A percentile compares a stretch with the other conserved stretches of the same genome.
These are phyloP conservation scores for Bolinopsis microptera DNA, from an alignment of 37 sponge, comb jelly and placozoan genomes.

Conservation along the genomic window DNA sequence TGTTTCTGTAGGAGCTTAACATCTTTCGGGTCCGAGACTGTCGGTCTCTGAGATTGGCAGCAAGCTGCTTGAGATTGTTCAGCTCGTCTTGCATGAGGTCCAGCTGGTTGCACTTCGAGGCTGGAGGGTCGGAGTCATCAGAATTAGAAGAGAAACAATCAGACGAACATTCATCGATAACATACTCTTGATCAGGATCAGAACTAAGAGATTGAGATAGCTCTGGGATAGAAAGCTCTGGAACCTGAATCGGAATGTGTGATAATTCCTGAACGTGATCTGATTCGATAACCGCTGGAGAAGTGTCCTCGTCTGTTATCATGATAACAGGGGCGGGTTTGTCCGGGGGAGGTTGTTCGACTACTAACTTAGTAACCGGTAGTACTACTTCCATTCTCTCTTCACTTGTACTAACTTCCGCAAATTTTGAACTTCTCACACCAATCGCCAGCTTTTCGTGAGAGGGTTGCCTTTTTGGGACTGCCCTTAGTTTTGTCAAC, in stretches of 20 bases:
- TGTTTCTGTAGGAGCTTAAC: background rate
- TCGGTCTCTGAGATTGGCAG: background rate
- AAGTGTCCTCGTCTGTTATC: background rate
- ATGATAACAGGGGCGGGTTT: background rate
- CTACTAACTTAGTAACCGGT: background rate
- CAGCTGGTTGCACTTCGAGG: background rate
- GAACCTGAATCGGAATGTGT: too few relatives aligned
- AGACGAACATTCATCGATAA: background rate
- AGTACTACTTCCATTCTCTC: background rate
- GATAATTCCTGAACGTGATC: background rate
- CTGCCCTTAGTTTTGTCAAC: background rate
- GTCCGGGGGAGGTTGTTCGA: background rate
- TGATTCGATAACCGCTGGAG: background rate
- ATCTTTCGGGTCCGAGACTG: background rate
- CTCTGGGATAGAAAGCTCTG: too few relatives aligned
- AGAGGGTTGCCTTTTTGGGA: background rate
- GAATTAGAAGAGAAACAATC: background rate
- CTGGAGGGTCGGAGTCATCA: background rate
- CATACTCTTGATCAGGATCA: background rate
- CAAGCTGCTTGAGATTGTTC: background rate
- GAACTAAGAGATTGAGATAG: background rate
- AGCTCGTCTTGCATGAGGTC: background rate
- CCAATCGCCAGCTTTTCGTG: background rate
- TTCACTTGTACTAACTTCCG: background rate
- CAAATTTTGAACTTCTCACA: background rate